Base-by-base conservation (phyloP, 2,797 vertebrate genomes). In the Falco concolor region DNA sequence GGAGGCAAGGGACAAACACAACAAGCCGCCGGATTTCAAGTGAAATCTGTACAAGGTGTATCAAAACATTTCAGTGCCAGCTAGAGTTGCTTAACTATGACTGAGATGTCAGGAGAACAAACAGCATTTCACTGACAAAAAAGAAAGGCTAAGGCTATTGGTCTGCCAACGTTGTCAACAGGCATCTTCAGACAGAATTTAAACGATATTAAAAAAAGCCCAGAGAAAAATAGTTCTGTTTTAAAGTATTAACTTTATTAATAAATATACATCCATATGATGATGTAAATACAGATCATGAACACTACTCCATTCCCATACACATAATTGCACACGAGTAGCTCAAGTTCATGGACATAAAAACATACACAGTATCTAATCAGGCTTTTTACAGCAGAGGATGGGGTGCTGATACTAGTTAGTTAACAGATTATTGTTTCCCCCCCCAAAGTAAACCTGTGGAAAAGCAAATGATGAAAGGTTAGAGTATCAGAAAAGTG, bases 191-290 rank as follows among this genome's bases (percentile, higher is more conserved):
- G 60, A 3, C 64, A 75, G 42, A 57, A 57, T 79, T 64, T 22
- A 23, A 76, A 73, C 67, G 23, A 5, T 3, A 72, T 1, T 34
- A 1, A 15, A 85, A 64, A 42, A 56, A 72, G 13, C 15, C 6
- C n/a, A 34, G 69, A 53, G 42, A 45, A 64, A 77, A 42, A 91
- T 0, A 1, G 25, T 70, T 61, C 93, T 65, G 78, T 94, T 97
- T 98, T 97, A 97, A 98, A 97, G 97, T 97, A 98, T 97, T 98
- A 97, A 98, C 98, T 98, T 98, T 98, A 98, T 98, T 98, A 98
- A 98, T 98, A 98, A 98, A 98, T 98, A 98, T 98, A 98, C 98
- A 98, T 98, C 98, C 97, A 98, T 98, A 98, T 98, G 98, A 98
- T 98, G 97, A 98, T 98, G 97, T 98, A 98, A 97, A 97, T 98